Evolutionary conservation across 2,888 invertebrate species (phyloP), one percentile per base, ranked within the genome.

Genomic region (Cryptophagus acutangulus): DNA sequence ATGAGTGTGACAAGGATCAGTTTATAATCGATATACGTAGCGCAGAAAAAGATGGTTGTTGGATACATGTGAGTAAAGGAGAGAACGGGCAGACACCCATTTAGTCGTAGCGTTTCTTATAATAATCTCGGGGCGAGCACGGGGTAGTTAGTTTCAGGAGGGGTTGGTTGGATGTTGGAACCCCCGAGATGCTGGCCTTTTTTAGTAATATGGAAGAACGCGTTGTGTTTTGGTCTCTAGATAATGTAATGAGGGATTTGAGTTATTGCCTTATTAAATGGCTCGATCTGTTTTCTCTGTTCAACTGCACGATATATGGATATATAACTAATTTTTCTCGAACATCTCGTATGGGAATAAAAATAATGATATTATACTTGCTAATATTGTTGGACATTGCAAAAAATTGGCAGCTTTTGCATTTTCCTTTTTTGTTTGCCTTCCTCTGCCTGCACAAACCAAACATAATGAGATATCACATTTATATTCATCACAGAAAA

Each of bases 61-160:
- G 16, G 8, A 25, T 15, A 41, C 16, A 46, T 45, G 49, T 45
- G 47, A 48, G 46, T 37, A 46, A 52, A 46, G 43, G 51, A 51
- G 50, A 51, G 9, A 54, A 47, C 48, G 44, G 53, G 52, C 62
- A 61, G 61, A 61, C 63, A 63, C 63, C 63, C 66, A 66, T 65
- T 66, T 66, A 66, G 64, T 63, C 59, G 57, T 58, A 59, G 58
- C 66, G 63, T 66, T 66, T 65, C 65, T 66, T 65, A 66, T 66
- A 66, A 66, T 66, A 65, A 66, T 66, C 63, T 64, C 55, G 54
- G 62, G 59, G 62, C 52, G 61, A 59, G 58, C 51, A 57, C 48
- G 54, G 54, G 51, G 52, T 57, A 57, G 55, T 55, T 57, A 57
- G 52, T 54, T 50, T 31, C 13, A 31, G 31, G 53, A 46, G 52